Conservation (phyloP, 1,140 invertebrate species). For the Centruroides vittatus region DNA sequence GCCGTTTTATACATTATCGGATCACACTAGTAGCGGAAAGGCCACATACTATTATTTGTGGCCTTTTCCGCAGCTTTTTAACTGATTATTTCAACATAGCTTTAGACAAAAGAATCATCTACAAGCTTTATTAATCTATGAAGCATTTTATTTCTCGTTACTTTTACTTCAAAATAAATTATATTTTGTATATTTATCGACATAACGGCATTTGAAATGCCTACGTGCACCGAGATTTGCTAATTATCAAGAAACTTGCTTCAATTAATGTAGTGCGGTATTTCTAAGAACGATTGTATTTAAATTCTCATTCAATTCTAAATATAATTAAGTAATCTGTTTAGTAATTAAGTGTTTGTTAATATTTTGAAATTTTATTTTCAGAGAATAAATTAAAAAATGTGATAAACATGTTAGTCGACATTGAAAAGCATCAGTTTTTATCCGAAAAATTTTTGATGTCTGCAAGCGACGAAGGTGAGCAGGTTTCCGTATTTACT, state of each 20-base stretch:
- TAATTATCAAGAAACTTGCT: neutral
- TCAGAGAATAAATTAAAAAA: slow-evolving; percentile 16
- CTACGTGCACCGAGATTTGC: neutral
- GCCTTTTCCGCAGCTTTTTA: no score
- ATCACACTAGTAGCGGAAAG: no score
- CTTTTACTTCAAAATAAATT: no score
- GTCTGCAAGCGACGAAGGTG: slow-evolving; percentile 49
- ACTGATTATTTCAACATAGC: no score
- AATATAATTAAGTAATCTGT: neutral
- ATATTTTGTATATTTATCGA: no score
- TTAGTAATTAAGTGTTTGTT: neutral
- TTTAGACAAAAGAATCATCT: no score
- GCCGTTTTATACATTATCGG: no score
- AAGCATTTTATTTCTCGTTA: no score
- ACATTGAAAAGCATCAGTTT: slow-evolving; percentile 61
- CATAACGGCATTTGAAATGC: no score
- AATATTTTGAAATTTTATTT: neutral
- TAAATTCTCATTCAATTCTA: neutral
- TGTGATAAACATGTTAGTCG: slow-evolving; percentile 33
- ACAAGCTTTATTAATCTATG: no score
- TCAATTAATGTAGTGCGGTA: neutral
- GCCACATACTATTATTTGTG: no score
- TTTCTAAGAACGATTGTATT: neutral
- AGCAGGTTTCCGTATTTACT: slow-evolving; percentile 13
- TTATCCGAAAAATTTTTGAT: slow-evolving; percentile 65